Evolutionary conservation across 2,888 invertebrate species (phyloP).

Genomic region (Luffia ferchaultella): DNA sequence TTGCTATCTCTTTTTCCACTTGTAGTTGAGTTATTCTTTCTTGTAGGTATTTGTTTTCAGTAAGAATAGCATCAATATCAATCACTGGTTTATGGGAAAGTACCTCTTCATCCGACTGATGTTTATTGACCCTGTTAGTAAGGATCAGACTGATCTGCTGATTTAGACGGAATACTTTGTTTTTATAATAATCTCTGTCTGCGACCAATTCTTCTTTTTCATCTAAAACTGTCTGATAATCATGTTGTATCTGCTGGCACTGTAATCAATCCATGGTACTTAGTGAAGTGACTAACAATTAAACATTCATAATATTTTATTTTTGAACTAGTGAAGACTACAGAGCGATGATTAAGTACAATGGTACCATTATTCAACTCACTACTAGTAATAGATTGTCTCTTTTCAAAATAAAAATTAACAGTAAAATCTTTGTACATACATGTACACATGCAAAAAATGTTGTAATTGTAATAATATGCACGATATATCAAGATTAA

Average conservation of each 20-base stretch:
- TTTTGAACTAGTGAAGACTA: no score
- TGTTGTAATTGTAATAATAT: no score
- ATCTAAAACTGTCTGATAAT: slow-evolving; percentile 80
- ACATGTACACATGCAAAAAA: no score
- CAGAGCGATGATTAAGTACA: no score
- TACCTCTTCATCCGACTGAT: slow-evolving; percentile 31
- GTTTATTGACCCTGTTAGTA: slow-evolving; percentile 49
- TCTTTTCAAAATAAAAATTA: no score
- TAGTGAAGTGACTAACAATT: no score
- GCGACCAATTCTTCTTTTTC: slow-evolving; percentile 85
- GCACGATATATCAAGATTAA: no score
- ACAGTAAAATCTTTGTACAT: no score
- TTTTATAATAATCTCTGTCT: slow-evolving; percentile 84
- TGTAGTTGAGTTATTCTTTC: slow-evolving; percentile 81
- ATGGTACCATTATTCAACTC: no score
- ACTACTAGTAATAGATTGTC: no score
- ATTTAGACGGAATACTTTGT: slow-evolving; percentile 83
- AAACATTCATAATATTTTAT: no score
- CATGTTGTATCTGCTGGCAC: slow-evolving; percentile 77
- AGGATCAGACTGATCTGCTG: slow-evolving; percentile 75
- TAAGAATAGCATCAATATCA: slow-evolving; percentile 80
- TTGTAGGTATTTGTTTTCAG: slow-evolving; percentile 86
- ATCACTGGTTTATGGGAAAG: slow-evolving; percentile 60
- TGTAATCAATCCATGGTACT: slow-evolving; percentile 29
- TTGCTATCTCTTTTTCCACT: slow-evolving; percentile 79